Conservation (phyloP, 2,113 vertebrate species). For the Notarius lentiginosus region DNA sequence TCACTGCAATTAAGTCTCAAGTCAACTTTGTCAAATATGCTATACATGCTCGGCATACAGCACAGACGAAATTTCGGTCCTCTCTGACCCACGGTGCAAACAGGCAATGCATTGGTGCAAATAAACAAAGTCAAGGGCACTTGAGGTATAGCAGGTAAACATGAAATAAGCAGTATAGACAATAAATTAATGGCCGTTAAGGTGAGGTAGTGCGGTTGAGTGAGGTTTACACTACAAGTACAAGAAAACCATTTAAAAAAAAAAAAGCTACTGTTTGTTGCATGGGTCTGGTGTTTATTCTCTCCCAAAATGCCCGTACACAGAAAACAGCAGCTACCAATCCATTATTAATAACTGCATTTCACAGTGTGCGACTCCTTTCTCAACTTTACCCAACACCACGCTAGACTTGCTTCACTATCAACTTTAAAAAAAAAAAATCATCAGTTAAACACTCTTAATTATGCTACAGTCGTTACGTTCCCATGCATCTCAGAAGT, state of each 20-base stretch:
- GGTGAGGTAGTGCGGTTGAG: too few species aligned
- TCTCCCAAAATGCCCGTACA: neutral
- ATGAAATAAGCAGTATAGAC: too few species aligned
- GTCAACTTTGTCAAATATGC: too few species aligned
- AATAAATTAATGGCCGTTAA: too few species aligned
- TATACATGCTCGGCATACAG: too few species aligned
- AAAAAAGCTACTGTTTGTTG: neutral
- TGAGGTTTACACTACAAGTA: neutral
- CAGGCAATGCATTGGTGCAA: too few species aligned
- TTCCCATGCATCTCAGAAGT: neutral
- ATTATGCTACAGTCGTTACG: neutral
- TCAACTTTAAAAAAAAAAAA: neutral
- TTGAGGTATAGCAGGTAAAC: too few species aligned
- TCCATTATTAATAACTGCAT: neutral
- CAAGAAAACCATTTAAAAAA: neutral
- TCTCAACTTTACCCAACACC: neutral
- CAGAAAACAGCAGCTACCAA: neutral
- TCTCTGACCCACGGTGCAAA: too few species aligned
- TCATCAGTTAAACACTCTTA: neutral
- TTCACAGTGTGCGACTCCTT: neutral
- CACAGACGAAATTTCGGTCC: too few species aligned
- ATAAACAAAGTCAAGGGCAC: too few species aligned
- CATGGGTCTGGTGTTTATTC: neutral
- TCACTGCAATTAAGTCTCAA: neutral
- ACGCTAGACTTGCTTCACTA: neutral